Percentiles rank a stretch among this genome's conserved stretches.
Conservation (phyloP, 2,888 invertebrate species). For the Heteropelma amictum region DNA sequence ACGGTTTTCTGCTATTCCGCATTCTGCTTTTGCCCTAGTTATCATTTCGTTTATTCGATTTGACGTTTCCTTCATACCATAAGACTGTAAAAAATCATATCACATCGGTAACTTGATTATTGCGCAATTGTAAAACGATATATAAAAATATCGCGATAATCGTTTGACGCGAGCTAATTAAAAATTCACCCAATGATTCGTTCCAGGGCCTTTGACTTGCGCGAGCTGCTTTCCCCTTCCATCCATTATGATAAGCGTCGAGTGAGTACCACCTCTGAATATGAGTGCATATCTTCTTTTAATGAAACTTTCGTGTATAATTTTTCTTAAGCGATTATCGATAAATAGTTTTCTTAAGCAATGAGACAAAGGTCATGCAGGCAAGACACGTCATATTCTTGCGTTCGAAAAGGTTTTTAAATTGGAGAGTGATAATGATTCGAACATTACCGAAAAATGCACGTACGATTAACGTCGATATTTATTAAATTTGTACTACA, state of each 20-base stretch:
- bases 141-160: no score
- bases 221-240: conserved; percentile 85
- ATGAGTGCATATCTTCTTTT: not conserved
- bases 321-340: not conserved
- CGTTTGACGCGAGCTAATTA: no score
- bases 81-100: conserved; percentile 72
- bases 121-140: not conserved
- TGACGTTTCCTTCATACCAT: conserved; percentile 90
- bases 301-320: not conserved
- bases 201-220: conserved; percentile 84
- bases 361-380: no score
- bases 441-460: no score
- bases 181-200: conserved; percentile 87
- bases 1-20: conserved; percentile 81
- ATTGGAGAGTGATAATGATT: no score
- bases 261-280: conserved; percentile 90
- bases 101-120: not conserved
- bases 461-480: no score
- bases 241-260: conserved; percentile 87
- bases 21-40: conserved; percentile 82
- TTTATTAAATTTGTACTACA: no score
- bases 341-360: no score
- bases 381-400: no score
- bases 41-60: conserved; percentile 87
- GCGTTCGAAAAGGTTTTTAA: no score